These are phyloP conservation scores for Polia nebulosa DNA, from an alignment of 2,888 invertebrate genomes.

Conservation along the genomic window DNA sequence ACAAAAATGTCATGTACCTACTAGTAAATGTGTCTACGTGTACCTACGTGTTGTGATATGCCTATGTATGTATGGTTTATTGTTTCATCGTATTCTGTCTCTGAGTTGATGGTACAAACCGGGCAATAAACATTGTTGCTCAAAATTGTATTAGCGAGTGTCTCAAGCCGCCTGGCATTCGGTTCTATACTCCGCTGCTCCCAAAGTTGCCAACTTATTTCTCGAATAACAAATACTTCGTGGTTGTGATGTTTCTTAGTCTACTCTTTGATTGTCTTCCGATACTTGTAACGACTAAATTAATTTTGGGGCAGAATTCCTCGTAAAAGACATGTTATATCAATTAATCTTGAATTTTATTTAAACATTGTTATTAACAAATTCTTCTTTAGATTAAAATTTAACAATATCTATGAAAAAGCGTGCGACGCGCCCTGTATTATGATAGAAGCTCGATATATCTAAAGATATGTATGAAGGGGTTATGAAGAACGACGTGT, in stretches of 20 bases:
- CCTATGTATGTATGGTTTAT: conserved; percentile 81
- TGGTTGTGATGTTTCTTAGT: conserved; percentile 86
- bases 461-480: conserved; percentile 55
- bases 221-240: conserved; percentile 77
- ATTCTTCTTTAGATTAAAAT: conserved; percentile 74
- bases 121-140: conserved; percentile 84
- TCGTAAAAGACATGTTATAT: conserved; percentile 89
- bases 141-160: conserved; percentile 70
- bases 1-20: conserved; percentile 72
- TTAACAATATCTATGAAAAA: conserved; percentile 63
- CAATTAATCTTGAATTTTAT: conserved; percentile 72
- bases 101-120: conserved; percentile 82
- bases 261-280: conserved; percentile 86
- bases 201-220: conserved; percentile 71
- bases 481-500: conserved; percentile 31
- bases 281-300: conserved; percentile 78
- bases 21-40: conserved; percentile 74
- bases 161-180: conserved; percentile 57
- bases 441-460: conserved; percentile 70
- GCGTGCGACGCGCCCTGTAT: conserved; percentile 79
- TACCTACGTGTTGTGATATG: conserved; percentile 89
- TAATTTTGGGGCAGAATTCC: conserved; percentile 88
- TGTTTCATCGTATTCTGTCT: conserved; percentile 81
- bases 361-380: conserved; percentile 78
- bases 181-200: conserved; percentile 70